Conservation (phyloP, 2,888 invertebrate species). For the Tetanocera ferruginea region DNA sequence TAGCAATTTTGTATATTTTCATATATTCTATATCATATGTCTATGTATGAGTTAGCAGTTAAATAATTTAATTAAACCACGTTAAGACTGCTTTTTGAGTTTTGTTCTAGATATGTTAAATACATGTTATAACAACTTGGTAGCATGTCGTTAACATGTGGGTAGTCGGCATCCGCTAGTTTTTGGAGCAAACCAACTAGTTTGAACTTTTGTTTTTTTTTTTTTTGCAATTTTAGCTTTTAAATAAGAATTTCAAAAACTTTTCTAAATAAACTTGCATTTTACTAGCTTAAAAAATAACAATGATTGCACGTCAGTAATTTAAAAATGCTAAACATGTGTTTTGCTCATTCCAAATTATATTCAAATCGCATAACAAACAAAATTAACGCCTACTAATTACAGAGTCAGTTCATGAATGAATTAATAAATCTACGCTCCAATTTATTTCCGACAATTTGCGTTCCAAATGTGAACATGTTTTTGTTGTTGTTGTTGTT, state of each 20-base stretch:
- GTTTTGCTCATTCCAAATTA: too few relatives aligned
- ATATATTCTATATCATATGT: background rate
- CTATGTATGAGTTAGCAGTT: background rate
- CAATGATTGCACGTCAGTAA: too few relatives aligned
- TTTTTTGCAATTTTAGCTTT: background rate
- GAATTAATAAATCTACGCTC: constrained; percentile 3
- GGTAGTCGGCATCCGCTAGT: constrained; percentile 33
- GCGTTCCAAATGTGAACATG: too few relatives aligned
- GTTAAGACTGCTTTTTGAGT: background rate
- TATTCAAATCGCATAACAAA: too few relatives aligned
- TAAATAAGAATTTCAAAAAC: too few relatives aligned
- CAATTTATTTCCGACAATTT: constrained; percentile 1
- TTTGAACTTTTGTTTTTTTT: constrained; percentile 1
- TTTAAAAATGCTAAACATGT: too few relatives aligned
- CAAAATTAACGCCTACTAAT: too few relatives aligned
- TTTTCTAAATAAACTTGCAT: too few relatives aligned
- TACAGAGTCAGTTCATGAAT: background rate
- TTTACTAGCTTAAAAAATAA: too few relatives aligned
- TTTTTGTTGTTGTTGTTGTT: too few relatives aligned
- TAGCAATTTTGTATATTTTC: too few relatives aligned
- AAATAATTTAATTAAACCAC: background rate
- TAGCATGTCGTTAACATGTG: constrained; percentile 22
- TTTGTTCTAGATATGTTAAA: background rate
- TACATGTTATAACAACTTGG: background rate
- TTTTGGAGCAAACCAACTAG: constrained; percentile 10